A percentile compares a stretch with the other conserved stretches of the same genome.
These are phyloP conservation scores for crab-eating macaque (Macaca fascicularis) DNA, from an alignment of 2,113 vertebrate species.

Conservation along the genomic window DNA sequence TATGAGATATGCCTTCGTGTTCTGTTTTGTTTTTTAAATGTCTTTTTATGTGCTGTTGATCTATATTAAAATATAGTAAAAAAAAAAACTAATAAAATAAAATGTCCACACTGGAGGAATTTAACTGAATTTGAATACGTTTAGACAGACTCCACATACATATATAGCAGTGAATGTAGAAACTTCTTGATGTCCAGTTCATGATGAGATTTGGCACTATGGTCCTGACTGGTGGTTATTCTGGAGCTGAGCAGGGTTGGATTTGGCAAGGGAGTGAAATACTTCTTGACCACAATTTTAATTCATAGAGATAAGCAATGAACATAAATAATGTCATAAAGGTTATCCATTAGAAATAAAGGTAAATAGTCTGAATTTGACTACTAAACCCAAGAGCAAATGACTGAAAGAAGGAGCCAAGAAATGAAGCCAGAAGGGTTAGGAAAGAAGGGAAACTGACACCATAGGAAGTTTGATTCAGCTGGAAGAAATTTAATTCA, in stretches of 20 bases:
- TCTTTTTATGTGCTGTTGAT: no score
- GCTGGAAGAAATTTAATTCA: constrained; percentile 33
- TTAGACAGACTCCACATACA: not conserved
- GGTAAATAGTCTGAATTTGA: not conserved
- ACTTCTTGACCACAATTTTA: not conserved
- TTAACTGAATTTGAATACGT: not conserved
- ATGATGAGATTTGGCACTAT: not conserved
- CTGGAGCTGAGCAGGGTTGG: not conserved
- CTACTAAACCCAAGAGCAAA: not conserved
- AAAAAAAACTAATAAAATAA: not conserved
- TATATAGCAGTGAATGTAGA: not conserved
- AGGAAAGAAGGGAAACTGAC: not conserved
- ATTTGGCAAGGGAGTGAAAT: not conserved
- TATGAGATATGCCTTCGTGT: not conserved
- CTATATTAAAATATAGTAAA: no score
- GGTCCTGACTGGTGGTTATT: not conserved
- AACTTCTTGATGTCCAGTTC: not conserved
- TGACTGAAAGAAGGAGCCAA: not conserved
- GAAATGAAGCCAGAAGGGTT: not conserved
- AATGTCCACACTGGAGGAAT: not conserved
- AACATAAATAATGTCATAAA: not conserved
- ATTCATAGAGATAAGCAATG: not conserved
- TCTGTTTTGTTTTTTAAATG: not conserved
- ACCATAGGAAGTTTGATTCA: not conserved
- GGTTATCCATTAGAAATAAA: not conserved